Base-by-base conservation (phyloP, 2,888 invertebrate genomes). In the Cylindroiulus punctatus region DNA sequence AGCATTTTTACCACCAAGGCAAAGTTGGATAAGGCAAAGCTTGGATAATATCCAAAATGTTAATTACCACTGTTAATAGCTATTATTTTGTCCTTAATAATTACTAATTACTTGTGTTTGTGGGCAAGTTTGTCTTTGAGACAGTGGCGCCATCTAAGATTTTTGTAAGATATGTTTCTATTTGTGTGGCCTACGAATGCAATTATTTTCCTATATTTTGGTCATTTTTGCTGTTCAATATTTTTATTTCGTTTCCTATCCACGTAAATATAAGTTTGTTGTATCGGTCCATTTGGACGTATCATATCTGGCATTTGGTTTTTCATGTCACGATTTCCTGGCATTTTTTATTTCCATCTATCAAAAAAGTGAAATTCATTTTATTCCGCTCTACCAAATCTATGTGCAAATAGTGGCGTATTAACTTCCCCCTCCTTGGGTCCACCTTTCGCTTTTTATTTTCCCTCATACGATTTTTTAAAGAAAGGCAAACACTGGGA, bases 331-430 rank as follows among this genome's bases (percentile, higher is more conserved):
- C 47, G 47, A 47, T 47, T 47, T 14, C 2, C 47, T 47, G 14
- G 10, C 14, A 14, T 47, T 47, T 47, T 47, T 47, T 47, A 47
- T 47, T 47, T 47, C 47, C 47, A 47, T 47, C 47, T 17, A 47
- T 47, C 47, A 47, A 47, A 47, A 47, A 47, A 47, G 47, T 47
- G 47, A 47, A 47, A 47, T 47, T 47, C 47, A 47, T 47, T 47
- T 47, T 47, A 47, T 47, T 47, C 47, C 47, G 47, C 47, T 47
- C 47, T 47, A 47, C 47, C 47, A 47, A 47, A 47, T 47, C 47
- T 47, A 47, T 47, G 47, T 47, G 47, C 47, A 47, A 47, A 47
- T 47, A 47, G 47, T 14, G 47, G 17, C 47, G 47, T 47, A 47
- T 47, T 47, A 47, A 47, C 47, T 47, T 47, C 47, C 17, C 47